Percentiles rank a stretch among this genome's conserved stretches.
Conservation (phyloP, 2,797 vertebrate species). For the Champsocephalus gunnari region DNA sequence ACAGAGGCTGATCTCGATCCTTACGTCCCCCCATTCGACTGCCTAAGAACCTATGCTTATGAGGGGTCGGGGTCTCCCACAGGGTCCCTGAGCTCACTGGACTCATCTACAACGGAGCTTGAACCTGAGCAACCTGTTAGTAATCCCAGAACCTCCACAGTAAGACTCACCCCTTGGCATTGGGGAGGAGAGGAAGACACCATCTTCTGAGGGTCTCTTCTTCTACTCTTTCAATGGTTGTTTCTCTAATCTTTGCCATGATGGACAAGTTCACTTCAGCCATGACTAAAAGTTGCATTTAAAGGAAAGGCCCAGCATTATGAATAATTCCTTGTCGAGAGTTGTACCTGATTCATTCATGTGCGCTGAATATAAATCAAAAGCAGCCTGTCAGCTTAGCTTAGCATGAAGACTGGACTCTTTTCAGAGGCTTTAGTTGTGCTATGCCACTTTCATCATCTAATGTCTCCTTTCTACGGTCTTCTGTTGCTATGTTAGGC, state of each 20-base stretch:
- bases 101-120: conserved; percentile 74
- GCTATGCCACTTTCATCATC: not conserved
- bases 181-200: conserved; percentile 76
- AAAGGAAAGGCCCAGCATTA: not conserved
- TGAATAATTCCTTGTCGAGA: too few relatives aligned
- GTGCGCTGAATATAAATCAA: not conserved
- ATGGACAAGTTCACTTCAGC: not conserved
- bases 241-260: not conserved
- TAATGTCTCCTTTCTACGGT: not conserved
- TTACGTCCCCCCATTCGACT: conserved; percentile 88
- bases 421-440: not conserved
- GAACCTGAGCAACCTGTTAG: conserved; percentile 68
- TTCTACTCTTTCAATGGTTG: not conserved
- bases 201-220: conserved; percentile 68
- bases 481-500: not conserved
- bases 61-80: conserved; percentile 90
- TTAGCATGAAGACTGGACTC: not conserved
- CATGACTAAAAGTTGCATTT: too few relatives aligned
- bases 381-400: not conserved
- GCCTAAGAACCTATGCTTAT: conserved; percentile 88
- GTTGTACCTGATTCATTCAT: not conserved
- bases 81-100: conserved; percentile 93
- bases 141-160: conserved; percentile 77
- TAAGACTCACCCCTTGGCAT: conserved; percentile 83
- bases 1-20: conserved; percentile 90